Evolutionary conservation across 1,140 invertebrate genomes (phyloP).

Genomic region (Bombus soroeensis): DNA sequence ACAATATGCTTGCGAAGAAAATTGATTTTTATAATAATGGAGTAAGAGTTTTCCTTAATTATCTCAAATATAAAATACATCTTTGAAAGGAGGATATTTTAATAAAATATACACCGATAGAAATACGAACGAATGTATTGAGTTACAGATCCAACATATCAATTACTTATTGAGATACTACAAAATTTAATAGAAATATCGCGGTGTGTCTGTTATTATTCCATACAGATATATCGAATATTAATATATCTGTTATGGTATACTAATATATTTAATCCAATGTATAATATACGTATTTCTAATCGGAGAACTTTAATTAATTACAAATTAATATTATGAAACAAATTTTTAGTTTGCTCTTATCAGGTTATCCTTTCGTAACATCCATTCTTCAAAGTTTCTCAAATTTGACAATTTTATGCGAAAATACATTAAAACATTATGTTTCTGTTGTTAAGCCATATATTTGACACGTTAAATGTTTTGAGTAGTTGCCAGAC

Average conservation of each 20-base stretch:
- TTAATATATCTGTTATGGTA: not conserved
- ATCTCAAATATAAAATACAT: too few species aligned
- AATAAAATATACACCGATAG: too few species aligned
- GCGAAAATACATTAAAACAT: not conserved
- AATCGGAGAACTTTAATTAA: not conserved
- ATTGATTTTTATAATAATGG: too few species aligned
- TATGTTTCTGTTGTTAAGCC: not conserved
- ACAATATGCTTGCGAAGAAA: too few species aligned
- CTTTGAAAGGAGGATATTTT: too few species aligned
- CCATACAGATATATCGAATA: not conserved
- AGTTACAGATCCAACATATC: too few species aligned
- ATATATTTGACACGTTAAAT: not conserved
- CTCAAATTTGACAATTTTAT: not conserved
- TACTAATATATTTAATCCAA: not conserved
- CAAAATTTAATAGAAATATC: too few species aligned
- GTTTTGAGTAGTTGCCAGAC: not conserved
- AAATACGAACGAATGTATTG: too few species aligned
- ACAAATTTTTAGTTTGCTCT: not conserved
- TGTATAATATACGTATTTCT: not conserved
- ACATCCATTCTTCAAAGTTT: not conserved
- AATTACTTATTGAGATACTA: too few species aligned
- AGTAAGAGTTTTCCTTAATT: too few species aligned
- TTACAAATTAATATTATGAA: not conserved
- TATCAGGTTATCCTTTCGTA: not conserved
- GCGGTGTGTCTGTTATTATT: too few species aligned